Conservation (phyloP, 1,140 invertebrate genomes). For the Drosophila aff. region DNA sequence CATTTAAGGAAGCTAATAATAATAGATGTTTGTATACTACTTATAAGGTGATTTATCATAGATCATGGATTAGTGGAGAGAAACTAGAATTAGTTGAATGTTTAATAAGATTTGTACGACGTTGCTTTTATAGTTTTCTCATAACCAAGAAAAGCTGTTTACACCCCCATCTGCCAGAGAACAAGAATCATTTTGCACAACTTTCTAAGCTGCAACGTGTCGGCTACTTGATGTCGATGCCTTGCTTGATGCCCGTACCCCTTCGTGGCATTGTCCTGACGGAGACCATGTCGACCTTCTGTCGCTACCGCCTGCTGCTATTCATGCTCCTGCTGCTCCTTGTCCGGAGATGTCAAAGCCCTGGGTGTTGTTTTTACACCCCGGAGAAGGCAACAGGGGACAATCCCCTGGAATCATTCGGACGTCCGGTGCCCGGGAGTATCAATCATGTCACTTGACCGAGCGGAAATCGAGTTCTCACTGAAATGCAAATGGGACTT, state of each 20-base stretch:
- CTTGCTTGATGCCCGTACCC: not conserved
- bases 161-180: not conserved
- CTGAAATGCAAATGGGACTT: slow-evolving; percentile 46
- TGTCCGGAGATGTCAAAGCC: slow-evolving; percentile 31
- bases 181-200: slow-evolving; percentile 29
- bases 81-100: not conserved
- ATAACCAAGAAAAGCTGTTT: not conserved
- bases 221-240: slow-evolving; percentile 54
- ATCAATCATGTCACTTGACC: slow-evolving; percentile 81
- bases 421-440: slow-evolving; percentile 31
- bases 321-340: not conserved
- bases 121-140: not conserved
- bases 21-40: not conserved
- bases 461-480: slow-evolving; percentile 76
- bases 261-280: slow-evolving; percentile 13
- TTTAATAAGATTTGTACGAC: not conserved
- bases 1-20: not conserved
- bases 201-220: slow-evolving; percentile 46
- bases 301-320: slow-evolving; percentile 30
- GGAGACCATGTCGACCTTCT: slow-evolving; percentile 19
- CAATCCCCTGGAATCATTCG: slow-evolving; percentile 42
- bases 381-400: slow-evolving; percentile 13
- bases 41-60: not conserved
- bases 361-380: slow-evolving; percentile 42
- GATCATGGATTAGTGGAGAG: no score